Evolutionary conservation across 2,113 vertebrate species (phyloP).

Genomic region (Uria aalge): DNA sequence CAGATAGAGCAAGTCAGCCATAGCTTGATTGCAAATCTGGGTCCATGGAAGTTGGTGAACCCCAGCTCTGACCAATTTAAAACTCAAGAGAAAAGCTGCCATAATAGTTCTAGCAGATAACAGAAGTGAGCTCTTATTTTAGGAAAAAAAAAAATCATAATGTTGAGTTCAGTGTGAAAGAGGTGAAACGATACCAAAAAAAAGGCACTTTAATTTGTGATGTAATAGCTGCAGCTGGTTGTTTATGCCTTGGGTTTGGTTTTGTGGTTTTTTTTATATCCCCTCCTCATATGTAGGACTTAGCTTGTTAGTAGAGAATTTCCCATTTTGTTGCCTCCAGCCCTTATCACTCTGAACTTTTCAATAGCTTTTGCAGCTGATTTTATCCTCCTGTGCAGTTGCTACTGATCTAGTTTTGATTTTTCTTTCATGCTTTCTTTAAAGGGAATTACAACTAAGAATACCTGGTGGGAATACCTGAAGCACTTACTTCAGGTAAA

Average conservation of each 20-base stretch:
- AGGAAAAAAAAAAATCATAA: background rate
- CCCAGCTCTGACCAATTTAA: background rate
- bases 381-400: background rate
- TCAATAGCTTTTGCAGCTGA: background rate
- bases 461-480: background rate
- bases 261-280: background rate
- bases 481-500: background rate
- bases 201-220: background rate
- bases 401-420: background rate
- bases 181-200: rapidly evolving
- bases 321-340: background rate
- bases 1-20: background rate
- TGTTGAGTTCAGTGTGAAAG: background rate
- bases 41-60: background rate
- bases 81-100: background rate
- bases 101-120: background rate
- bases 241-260: background rate
- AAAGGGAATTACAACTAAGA: background rate
- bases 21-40: background rate
- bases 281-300: background rate
- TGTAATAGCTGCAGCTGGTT: background rate
- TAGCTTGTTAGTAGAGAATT: background rate
- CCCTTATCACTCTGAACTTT: background rate
- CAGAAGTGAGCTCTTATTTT: background rate
- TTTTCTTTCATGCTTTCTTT: background rate